These are phyloP conservation scores for Sarcoramphus papa DNA, from an alignment of 2,797 vertebrate species.

Conservation along the genomic window DNA sequence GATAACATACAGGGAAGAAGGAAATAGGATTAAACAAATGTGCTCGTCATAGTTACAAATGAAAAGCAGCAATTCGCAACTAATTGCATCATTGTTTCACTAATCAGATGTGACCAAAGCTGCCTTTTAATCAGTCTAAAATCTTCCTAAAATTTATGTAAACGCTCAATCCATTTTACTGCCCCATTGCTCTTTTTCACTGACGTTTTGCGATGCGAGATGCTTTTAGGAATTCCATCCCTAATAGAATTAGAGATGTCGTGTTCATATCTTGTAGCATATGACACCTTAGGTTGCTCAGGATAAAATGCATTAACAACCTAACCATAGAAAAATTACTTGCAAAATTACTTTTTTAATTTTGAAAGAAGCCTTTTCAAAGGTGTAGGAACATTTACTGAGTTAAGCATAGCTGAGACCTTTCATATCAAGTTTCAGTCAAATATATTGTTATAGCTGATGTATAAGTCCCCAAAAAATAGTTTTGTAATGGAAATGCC, in stretches of 20 bases:
- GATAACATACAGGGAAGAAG: not conserved
- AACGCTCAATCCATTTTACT: not conserved
- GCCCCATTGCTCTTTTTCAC: not conserved
- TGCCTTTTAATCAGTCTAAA: not conserved
- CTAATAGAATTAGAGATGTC: not conserved
- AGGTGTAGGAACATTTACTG: not conserved
- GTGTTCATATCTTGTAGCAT: not conserved
- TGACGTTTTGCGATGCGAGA: accelerated
- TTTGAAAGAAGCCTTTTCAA: not conserved
- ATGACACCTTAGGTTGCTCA: not conserved
- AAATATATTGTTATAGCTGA: not conserved
- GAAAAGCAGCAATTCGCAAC: not conserved
- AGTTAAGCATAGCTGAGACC: not conserved
- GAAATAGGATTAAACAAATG: not conserved
- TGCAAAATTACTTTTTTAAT: not conserved
- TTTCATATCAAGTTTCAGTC: not conserved
- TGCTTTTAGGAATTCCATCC: not conserved
- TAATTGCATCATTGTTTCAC: not conserved
- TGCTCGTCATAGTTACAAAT: not conserved
- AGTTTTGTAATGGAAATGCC: not conserved
- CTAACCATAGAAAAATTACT: not conserved
- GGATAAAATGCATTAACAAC: not conserved
- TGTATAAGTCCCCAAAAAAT: not conserved
- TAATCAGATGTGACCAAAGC: not conserved
- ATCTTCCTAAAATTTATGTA: not conserved